Evolutionary conservation across 2,888 invertebrate species (phyloP), one percentile per base, ranked within the genome.

Genomic region (Lasioglossum zephyrum): DNA sequence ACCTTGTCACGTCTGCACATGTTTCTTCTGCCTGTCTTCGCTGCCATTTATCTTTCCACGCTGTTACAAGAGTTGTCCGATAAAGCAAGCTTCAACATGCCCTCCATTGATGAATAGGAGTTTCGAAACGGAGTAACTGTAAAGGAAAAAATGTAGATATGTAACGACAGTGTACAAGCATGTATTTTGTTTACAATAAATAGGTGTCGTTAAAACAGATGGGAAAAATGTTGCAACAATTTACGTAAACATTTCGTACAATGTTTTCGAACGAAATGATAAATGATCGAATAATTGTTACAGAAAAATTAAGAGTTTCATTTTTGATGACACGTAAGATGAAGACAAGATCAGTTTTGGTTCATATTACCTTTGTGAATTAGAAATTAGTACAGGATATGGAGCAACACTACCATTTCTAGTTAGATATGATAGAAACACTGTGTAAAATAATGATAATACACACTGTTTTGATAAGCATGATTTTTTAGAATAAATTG

Each of bases 1-100:
- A 87, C 88, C 92, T 87, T 87, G 89, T 89, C 91, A 88, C 86
- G 91, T 87, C 87, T 89, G 91, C 75, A 88, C 92, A 92, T 92
- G 89, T 83, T 89, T 84, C n/a, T 53, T 77, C 60, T 70, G 57
- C 79, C 74, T 87, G 41, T 22, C 79, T 75, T 2, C 4, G 44
- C 1, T 44, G 6, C 44, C 53, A 76, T 36, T 49, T 66, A 16
- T 0, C 47, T 49, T 16, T 47, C 13, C 18, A 57, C 18, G 60
- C 18, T 1, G n/a, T 75, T 47, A 16, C 31, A 26, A 18, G 13
- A 22, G 75, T n/a, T 39, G 36, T 53, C 4, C n/a, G 13, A 70
- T 4, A 22, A 31, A n/a, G 8, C 13, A 11, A 47, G 5, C 41
- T 39, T 31, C 31, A 31, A 63, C 26, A 26, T 22, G 72, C 16